phyloP scores from a whole-genome alignment of 1,140 invertebrate species.

The Anoplophora glabripennis region DNA sequence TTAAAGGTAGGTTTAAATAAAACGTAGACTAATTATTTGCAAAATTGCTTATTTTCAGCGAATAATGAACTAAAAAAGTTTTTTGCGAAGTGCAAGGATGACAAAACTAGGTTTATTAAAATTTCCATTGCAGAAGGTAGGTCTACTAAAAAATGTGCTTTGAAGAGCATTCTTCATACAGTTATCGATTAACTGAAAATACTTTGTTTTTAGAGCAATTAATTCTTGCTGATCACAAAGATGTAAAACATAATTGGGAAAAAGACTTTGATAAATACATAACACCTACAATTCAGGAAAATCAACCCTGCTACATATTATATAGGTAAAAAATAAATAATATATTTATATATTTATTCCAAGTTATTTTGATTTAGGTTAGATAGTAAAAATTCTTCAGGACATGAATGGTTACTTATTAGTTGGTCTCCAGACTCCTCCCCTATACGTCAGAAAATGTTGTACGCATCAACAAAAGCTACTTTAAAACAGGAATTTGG shows the following conservation, averaged over 20 bases:
- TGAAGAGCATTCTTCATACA: constrained; percentile 21
- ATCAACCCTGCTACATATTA: constrained; percentile 91
- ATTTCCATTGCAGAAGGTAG: constrained; percentile 84
- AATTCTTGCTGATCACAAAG: constrained; percentile 62
- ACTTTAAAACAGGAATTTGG: constrained; percentile 97
- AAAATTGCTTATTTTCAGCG: constrained; percentile 58
- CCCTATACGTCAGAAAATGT: constrained; percentile 92
- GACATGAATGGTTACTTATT: constrained; percentile 92
- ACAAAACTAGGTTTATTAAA: constrained; percentile 76
- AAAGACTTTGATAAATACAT: constrained; percentile 85
- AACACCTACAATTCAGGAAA: constrained; percentile 72
- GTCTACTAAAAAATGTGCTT: constrained; percentile 25
- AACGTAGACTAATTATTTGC: constrained; percentile 24
- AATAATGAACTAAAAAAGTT: constrained; percentile 78
- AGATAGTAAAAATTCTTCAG: constrained; percentile 73
- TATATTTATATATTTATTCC: constrained; percentile 4
- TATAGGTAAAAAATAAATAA: constrained; percentile 63
- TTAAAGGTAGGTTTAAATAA: constrained; percentile 57
- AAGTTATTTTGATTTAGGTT: constrained; percentile 56
- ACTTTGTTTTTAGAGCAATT: constrained; percentile 70
- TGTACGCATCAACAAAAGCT: constrained; percentile 97
- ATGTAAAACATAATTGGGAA: constrained; percentile 76
- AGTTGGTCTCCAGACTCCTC: constrained; percentile 92
- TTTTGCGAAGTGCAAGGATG: constrained; percentile 79
- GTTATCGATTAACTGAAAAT: constrained; percentile 17